Percentiles rank a stretch among this genome's conserved stretches.
Conservation (phyloP, 2,113 vertebrate species). For the Sardina pilchardus region DNA sequence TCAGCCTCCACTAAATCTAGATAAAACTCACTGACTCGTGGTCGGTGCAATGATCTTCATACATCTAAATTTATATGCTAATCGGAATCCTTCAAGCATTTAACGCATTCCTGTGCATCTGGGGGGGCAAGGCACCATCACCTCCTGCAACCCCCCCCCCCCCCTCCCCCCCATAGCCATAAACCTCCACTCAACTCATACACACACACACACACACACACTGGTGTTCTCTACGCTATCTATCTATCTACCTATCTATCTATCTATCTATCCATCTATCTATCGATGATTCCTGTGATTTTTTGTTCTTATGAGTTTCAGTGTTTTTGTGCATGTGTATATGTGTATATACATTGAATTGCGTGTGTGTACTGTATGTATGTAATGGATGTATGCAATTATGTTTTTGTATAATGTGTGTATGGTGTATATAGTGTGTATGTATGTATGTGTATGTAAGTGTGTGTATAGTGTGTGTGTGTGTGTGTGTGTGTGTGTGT, state of each 20-base stretch:
- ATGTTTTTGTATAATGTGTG: too few relatives aligned
- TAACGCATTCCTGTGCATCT: constrained; percentile 74
- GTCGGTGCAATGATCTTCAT: constrained; percentile 77
- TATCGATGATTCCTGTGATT: not conserved
- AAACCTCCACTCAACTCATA: constrained; percentile 14
- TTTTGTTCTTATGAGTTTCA: too few relatives aligned
- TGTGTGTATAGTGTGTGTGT: not conserved
- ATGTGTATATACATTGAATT: too few relatives aligned
- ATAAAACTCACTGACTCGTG: constrained; percentile 78
- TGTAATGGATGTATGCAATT: too few relatives aligned
- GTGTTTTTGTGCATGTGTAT: not conserved
- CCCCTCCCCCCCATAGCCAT: constrained; percentile 29
- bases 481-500: too few relatives aligned
- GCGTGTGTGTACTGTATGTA: constrained; percentile 6
- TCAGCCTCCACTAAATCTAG: constrained; percentile 76
- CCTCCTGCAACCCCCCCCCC: constrained; percentile 23
- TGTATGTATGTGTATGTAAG: not conserved
- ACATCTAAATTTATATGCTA: constrained; percentile 83
- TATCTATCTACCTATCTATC: constrained; percentile 44
- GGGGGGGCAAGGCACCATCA: constrained; percentile 47
- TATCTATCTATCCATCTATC: constrained; percentile 23
- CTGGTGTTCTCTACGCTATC: not conserved
- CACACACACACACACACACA: constrained; percentile 9
- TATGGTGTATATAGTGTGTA: too few relatives aligned
- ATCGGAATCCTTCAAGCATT: constrained; percentile 71